Conservation (phyloP, 2,888 invertebrate species). For the Pseudanteris insignis region DNA sequence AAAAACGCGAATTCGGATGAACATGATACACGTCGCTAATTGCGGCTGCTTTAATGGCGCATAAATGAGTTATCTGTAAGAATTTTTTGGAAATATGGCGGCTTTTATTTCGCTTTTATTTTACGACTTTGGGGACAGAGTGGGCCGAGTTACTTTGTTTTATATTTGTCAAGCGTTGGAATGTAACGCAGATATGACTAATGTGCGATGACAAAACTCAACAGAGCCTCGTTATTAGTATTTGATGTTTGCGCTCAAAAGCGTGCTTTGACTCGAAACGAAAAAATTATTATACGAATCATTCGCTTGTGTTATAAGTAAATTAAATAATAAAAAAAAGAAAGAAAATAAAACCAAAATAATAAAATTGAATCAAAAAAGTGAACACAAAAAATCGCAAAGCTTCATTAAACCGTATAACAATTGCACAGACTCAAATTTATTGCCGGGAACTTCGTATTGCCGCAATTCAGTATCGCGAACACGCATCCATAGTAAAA, state of each 20-base stretch:
- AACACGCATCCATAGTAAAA: slow-evolving; percentile 19
- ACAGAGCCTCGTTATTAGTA: neutral
- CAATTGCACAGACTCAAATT: slow-evolving; percentile 13
- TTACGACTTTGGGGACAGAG: slow-evolving; percentile 10
- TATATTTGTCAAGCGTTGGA: slow-evolving; percentile 16
- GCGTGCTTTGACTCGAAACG: neutral
- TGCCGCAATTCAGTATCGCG: slow-evolving; percentile 4
- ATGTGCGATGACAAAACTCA: slow-evolving; percentile 5
- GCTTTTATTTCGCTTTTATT: slow-evolving; percentile 22
- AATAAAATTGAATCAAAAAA: too few relatives aligned
- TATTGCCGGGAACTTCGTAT: slow-evolving; percentile 18
- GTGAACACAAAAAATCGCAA: too few relatives aligned
- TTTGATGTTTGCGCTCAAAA: slow-evolving; percentile 8
- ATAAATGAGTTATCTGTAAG: slow-evolving; percentile 29
- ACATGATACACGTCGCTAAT: slow-evolving; percentile 28
- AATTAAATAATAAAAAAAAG: neutral
- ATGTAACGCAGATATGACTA: slow-evolving; percentile 23
- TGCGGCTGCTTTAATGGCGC: slow-evolving; percentile 22
- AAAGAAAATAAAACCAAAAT: too few relatives aligned
- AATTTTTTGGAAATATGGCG: slow-evolving; percentile 17
- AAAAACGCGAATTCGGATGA: too few relatives aligned
- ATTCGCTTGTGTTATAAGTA: slow-evolving; percentile 3
- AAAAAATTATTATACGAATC: too few relatives aligned
- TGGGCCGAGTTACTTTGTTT: slow-evolving; percentile 27
- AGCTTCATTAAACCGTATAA: slow-evolving; percentile 14